Evolutionary conservation across 2,888 invertebrate genomes (phyloP).

Genomic region (Temnothorax unifasciatus): DNA sequence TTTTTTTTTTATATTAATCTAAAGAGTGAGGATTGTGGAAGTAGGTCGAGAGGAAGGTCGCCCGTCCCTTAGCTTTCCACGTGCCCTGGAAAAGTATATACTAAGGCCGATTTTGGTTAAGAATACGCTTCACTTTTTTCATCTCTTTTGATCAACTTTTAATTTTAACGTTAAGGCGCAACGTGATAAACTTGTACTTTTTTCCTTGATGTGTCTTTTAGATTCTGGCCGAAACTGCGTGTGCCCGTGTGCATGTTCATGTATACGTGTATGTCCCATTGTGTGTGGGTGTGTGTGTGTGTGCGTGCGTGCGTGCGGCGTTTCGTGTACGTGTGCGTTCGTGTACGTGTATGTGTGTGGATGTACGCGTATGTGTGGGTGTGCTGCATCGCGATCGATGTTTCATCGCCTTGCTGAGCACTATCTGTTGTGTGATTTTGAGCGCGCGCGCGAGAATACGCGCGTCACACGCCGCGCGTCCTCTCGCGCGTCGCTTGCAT

Average conservation of each 20-base stretch:
- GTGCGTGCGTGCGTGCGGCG: constrained; percentile 67
- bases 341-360: constrained; percentile 66
- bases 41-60: constrained; percentile 72
- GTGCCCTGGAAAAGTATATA: constrained; percentile 83
- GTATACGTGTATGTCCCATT: constrained; percentile 57
- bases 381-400: constrained; percentile 73
- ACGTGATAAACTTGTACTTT: constrained; percentile 86
- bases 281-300: constrained; percentile 51
- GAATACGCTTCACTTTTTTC: constrained; percentile 83
- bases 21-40: constrained; percentile 57
- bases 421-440: constrained; percentile 69
- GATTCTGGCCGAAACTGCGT: constrained; percentile 85
- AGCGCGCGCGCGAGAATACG: constrained; percentile 37
- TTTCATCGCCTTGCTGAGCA: constrained; percentile 72
- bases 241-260: constrained; percentile 64
- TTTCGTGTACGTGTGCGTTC: constrained; percentile 24
- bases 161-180: constrained; percentile 86
- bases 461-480: constrained; percentile 26
- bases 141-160: constrained; percentile 85
- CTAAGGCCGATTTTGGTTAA: constrained; percentile 86
- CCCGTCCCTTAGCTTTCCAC: constrained; percentile 70
- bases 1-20: constrained; percentile 54
- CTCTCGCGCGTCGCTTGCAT: constrained; percentile 50
- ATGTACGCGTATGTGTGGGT: constrained; percentile 77
- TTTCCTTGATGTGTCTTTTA: constrained; percentile 86